A percentile compares a stretch with the other conserved stretches of the same genome.
These are phyloP conservation scores for Euclidia mi DNA, from an alignment of 2,888 invertebrate genomes.

Conservation along the genomic window DNA sequence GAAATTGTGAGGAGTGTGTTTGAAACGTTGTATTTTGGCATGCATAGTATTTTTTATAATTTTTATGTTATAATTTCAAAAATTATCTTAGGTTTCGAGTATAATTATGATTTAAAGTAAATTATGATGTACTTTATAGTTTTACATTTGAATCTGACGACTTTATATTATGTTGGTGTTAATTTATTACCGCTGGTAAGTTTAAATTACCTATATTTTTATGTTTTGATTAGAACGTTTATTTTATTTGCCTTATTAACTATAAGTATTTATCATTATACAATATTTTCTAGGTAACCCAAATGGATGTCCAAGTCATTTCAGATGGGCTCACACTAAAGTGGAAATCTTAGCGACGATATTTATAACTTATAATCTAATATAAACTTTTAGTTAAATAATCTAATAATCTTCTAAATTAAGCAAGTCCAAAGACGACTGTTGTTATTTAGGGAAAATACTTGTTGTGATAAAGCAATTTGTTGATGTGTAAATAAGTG, in stretches of 20 bases:
- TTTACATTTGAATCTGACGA: constrained; percentile 52
- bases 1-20: constrained; percentile 69
- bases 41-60: constrained; percentile 65
- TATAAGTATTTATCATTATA: constrained; percentile 77
- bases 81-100: constrained; percentile 39
- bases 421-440: constrained; percentile 83
- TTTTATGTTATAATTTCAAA: constrained; percentile 45
- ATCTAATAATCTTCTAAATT: constrained; percentile 61
- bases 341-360: constrained; percentile 78
- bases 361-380: constrained; percentile 65
- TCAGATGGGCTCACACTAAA: constrained; percentile 81
- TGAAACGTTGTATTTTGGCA: constrained; percentile 68
- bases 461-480: constrained; percentile 85
- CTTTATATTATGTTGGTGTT: constrained; percentile 84
- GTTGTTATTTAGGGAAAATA: constrained; percentile 81
- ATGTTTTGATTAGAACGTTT: constrained; percentile 43
- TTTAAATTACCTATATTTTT: constrained; percentile 64
- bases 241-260: constrained; percentile 52
- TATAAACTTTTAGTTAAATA: constrained; percentile 61
- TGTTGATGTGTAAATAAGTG: constrained; percentile 80
- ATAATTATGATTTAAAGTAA: constrained; percentile 49
- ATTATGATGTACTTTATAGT: constrained; percentile 47
- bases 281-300: constrained; percentile 89
- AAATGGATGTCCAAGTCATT: constrained; percentile 86
- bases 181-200: constrained; percentile 83